A percentile compares a stretch with the other conserved stretches of the same genome.
These are phyloP conservation scores for Copidosoma floridanum DNA, from an alignment of 1,140 invertebrate genomes.

Conservation along the genomic window DNA sequence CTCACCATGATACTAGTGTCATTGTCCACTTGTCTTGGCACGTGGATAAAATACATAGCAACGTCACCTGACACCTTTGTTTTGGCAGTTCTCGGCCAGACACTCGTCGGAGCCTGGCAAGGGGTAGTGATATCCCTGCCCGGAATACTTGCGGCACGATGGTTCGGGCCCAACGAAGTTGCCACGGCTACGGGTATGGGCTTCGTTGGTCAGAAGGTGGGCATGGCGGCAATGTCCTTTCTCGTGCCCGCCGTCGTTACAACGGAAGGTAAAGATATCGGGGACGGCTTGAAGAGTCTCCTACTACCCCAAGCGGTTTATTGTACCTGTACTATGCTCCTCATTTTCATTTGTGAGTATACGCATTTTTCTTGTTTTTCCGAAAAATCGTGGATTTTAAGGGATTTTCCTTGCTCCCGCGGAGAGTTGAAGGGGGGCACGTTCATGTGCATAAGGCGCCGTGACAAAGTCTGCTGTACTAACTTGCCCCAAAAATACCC, in stretches of 20 bases:
- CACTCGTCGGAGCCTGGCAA: slow-evolving; percentile 56
- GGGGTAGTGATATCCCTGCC: not conserved
- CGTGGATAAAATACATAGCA: not conserved
- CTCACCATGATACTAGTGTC: not conserved
- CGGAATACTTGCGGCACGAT: not conserved
- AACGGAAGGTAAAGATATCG: not conserved
- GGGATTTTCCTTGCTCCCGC: too few relatives aligned
- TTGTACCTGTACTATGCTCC: not conserved
- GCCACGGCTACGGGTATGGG: not conserved
- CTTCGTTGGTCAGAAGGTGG: not conserved
- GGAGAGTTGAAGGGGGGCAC: too few relatives aligned
- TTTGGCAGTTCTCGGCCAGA: slow-evolving; percentile 33
- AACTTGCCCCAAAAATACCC: too few relatives aligned
- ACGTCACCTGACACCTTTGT: not conserved
- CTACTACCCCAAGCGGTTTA: not conserved
- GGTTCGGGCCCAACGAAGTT: not conserved
- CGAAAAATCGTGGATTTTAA: too few relatives aligned
- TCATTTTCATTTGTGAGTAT: too few relatives aligned
- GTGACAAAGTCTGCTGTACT: too few relatives aligned
- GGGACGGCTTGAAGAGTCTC: not conserved
- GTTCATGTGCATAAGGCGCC: too few relatives aligned
- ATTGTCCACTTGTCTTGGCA: not conserved
- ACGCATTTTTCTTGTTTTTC: not conserved
- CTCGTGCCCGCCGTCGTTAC: not conserved
- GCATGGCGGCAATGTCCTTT: not conserved